Evolutionary conservation across 2,888 invertebrate species (phyloP).

Genomic region (Dicycla oo): DNA sequence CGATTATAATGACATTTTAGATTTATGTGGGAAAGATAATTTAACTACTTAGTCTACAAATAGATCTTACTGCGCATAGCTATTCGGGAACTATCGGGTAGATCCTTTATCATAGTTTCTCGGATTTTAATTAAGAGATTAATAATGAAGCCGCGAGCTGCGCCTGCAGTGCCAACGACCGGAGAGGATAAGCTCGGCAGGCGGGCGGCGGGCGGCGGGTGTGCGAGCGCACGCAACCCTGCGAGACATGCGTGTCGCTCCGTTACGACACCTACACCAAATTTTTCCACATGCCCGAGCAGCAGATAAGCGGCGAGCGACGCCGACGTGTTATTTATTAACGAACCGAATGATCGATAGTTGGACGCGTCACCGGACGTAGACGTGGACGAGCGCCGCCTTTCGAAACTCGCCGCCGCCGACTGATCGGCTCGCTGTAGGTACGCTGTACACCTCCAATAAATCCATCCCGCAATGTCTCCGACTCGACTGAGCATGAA

Average conservation of each 20-base stretch:
- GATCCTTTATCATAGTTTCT: slow-evolving; percentile 53
- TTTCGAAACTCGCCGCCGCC: slow-evolving; percentile 87
- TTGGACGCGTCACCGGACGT: slow-evolving; percentile 89
- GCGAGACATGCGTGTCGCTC: slow-evolving; percentile 87
- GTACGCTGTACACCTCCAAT: slow-evolving; percentile 73
- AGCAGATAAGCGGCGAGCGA: slow-evolving; percentile 89
- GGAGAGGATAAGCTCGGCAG: slow-evolving; percentile 80
- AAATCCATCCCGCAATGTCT: slow-evolving; percentile 79
- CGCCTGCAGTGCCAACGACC: slow-evolving; percentile 79
- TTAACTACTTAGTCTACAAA: not conserved
- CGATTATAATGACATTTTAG: slow-evolving; percentile 2
- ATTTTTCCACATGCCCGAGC: slow-evolving; percentile 90
- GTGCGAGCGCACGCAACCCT: slow-evolving; percentile 80
- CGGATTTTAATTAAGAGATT: slow-evolving; percentile 84
- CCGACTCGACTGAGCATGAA: slow-evolving; percentile 74
- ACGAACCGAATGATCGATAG: slow-evolving; percentile 91
- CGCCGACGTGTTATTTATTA: slow-evolving; percentile 90
- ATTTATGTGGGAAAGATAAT: not conserved
- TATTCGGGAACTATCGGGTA: slow-evolving; percentile 39
- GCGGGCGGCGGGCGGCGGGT: slow-evolving; percentile 78
- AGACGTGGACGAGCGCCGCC: slow-evolving; percentile 83
- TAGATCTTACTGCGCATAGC: not conserved
- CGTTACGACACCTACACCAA: slow-evolving; percentile 90
- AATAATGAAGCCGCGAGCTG: slow-evolving; percentile 77
- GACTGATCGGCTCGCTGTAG: slow-evolving; percentile 70